These are phyloP conservation scores for Aurelia aurita DNA, from an alignment of 30 jellyfish, hydroid and myxozoan species.

Conservation along the genomic window DNA sequence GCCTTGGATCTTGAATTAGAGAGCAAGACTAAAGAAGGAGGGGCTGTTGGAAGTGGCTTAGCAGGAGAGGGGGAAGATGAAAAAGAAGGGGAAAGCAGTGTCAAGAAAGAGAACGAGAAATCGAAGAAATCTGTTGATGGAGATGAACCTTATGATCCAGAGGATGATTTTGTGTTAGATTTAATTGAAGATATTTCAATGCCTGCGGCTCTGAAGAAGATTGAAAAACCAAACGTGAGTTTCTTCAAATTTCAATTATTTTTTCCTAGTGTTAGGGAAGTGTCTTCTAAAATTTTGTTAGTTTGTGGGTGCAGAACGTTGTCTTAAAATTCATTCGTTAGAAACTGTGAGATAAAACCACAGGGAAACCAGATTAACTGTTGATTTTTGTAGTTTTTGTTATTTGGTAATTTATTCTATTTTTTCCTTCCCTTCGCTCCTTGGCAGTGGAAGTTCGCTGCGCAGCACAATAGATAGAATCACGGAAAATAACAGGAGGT, in stretches of 20 bases:
- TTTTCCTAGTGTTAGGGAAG: background rate
- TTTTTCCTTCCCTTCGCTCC: too few species aligned
- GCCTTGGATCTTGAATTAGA: conserved; percentile 46
- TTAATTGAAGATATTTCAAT: conserved; percentile 87
- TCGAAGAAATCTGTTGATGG: conserved; percentile 34
- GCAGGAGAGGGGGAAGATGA: too few species aligned
- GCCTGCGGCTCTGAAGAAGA: conserved; percentile 66
- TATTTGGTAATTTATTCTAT: too few species aligned
- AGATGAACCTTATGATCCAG: conserved; percentile 88
- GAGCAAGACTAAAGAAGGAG: background rate
- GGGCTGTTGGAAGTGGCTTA: background rate
- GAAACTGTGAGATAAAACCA: too few species aligned
- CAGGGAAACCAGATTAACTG: too few species aligned
- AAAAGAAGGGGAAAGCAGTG: conserved; percentile 10
- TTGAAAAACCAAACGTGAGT: conserved; percentile 68
- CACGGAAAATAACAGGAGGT: too few species aligned
- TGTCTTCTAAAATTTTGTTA: too few species aligned
- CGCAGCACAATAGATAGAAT: too few species aligned
- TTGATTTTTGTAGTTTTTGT: too few species aligned
- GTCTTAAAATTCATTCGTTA: too few species aligned
- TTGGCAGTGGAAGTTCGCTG: too few species aligned
- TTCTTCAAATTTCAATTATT: background rate
- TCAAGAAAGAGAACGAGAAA: background rate
- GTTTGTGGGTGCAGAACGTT: too few species aligned
- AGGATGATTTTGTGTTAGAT: conserved; percentile 90